Base-by-base conservation (phyloP, 1,140 invertebrate species). In the Drosophila parabipectinata region DNA sequence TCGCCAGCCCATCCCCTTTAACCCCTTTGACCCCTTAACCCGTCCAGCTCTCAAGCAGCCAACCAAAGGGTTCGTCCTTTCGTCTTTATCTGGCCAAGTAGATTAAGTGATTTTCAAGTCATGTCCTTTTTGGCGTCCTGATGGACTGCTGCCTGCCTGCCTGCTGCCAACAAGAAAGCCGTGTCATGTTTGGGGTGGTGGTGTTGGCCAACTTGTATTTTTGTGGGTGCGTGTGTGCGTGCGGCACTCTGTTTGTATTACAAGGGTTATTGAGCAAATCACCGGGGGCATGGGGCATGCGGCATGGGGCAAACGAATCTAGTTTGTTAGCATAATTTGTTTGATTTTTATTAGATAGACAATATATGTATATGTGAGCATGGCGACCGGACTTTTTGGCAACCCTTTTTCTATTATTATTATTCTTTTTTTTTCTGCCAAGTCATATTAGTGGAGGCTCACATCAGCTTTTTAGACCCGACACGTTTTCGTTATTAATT, bases 191-290 rank as follows among this genome's bases (percentile, higher is more conserved):
- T 60, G 39, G 48, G 44, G 44, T 58, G 53, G 14, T 21, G 21
- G 21, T 18, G 18, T 18, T 18, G 18, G 18, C 18, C 14, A 44
- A 44, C 15, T 7, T 7, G 15, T 41, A 41, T 41, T 41, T 41
- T 44, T 55, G 60, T 45, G 66, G 61, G 48, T 37, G 34, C 26
- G 37, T 41, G 52, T 69, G 48, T 32, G 37, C 37, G 48, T 74
- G 54, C 67, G 58, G 58, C 50, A 54, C 54, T 71, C 76, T 83
- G 75, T 88, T 88, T 83, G 81, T 80, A 90, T 90, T 90, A 90
- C 88, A 90, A 90, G 88, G 88, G 82, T 88, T 90, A 90, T 90
- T 90, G 88, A 84, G 88, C 88, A 90, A 90, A 90, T 90, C 87
- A 90, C 87, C 79, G 72, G 58, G 61, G 24, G 41, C 48, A 69